These are phyloP conservation scores for Cotesia congregata DNA, from an alignment of 2,888 invertebrate genomes.

Conservation along the genomic window DNA sequence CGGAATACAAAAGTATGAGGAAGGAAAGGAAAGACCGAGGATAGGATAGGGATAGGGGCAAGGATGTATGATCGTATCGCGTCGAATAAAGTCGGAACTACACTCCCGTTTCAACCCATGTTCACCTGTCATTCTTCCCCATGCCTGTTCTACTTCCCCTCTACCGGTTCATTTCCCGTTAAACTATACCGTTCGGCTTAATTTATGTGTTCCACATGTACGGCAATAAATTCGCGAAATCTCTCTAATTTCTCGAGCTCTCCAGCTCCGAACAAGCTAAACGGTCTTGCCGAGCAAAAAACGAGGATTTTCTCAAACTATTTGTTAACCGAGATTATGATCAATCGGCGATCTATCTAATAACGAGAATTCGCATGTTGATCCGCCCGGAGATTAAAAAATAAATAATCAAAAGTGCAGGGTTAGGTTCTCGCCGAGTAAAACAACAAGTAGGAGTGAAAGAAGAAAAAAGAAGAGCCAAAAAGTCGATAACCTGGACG, in stretches of 20 bases:
- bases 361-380: conserved; percentile 24
- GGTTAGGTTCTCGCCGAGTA: neutral
- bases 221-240: conserved; percentile 48
- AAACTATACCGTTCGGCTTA: conserved; percentile 48
- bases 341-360: conserved; percentile 22
- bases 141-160: neutral
- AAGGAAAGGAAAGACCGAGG: too few relatives aligned
- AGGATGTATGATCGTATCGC: neutral
- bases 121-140: conserved; percentile 14
- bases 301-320: conserved; percentile 43
- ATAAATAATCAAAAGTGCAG: conserved; percentile 22
- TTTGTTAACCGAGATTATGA: conserved; percentile 46
- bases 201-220: conserved; percentile 50
- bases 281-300: neutral
- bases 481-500: conserved; percentile 21
- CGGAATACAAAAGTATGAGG: too few relatives aligned
- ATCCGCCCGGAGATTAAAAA: conserved; percentile 19
- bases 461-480: neutral
- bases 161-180: conserved; percentile 9
- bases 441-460: neutral
- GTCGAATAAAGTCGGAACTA: conserved; percentile 1
- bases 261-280: neutral
- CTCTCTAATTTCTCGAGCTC: conserved; percentile 17
- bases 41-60: neutral
- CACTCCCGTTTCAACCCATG: conserved; percentile 11